These are phyloP conservation scores for Pelusios castaneus DNA, from an alignment of 2,113 vertebrate genomes.

Conservation along the genomic window DNA sequence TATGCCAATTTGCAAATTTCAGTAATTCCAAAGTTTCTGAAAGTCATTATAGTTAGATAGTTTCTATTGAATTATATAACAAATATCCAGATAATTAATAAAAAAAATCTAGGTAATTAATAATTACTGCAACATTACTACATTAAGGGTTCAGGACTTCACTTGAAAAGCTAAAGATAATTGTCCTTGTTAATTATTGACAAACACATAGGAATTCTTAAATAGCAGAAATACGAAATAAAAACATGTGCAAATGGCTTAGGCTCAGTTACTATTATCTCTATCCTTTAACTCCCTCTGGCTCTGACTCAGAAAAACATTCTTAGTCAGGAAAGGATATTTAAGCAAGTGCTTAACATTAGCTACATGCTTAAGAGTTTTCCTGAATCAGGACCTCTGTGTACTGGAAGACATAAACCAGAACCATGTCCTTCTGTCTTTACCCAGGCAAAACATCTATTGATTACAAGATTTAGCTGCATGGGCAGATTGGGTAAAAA, in stretches of 20 bases:
- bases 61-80: background rate
- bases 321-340: background rate
- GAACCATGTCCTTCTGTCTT: background rate
- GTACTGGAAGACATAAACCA: background rate
- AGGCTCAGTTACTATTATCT: background rate
- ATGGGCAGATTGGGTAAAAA: background rate
- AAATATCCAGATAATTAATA: background rate
- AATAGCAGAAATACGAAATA: background rate
- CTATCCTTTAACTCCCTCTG: background rate
- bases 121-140: background rate
- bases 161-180: background rate
- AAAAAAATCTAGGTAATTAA: background rate
- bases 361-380: background rate
- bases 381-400: background rate
- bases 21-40: slow-evolving; percentile 30
- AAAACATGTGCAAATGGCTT: background rate
- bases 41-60: background rate
- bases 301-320: background rate
- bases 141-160: background rate
- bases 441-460: background rate
- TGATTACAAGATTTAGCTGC: background rate
- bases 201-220: background rate
- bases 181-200: background rate
- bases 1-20: slow-evolving; percentile 57
- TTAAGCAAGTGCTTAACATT: background rate